Evolutionary conservation across 2,888 invertebrate genomes (phyloP).

Genomic region (Drosophila tripunctata): DNA sequence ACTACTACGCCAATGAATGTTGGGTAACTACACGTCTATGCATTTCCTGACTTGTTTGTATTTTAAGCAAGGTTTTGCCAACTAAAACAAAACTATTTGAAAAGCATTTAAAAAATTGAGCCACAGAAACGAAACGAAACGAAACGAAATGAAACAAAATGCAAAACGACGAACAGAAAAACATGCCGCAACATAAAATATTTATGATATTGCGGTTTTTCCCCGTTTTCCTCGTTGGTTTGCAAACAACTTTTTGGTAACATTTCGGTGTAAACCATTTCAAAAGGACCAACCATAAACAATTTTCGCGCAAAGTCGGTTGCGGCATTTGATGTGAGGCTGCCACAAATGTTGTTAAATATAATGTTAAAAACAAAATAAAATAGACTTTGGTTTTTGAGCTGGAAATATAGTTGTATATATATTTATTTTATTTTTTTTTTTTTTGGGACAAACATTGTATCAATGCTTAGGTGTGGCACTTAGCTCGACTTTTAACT

Average conservation of each 20-base stretch:
- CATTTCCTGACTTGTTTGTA: background rate
- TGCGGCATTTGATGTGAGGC: conserved; percentile 39
- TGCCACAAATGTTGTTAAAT: conserved; percentile 64
- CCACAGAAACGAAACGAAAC: conserved; percentile 40
- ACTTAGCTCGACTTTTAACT: conserved; percentile 31
- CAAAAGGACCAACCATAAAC: conserved; percentile 56
- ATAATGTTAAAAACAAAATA: conserved; percentile 48
- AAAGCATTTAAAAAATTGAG: conserved; percentile 40
- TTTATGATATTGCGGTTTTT: conserved; percentile 71
- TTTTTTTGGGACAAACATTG: conserved; percentile 1
- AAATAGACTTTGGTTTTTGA: conserved; percentile 14
- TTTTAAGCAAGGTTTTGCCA: background rate
- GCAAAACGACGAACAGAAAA: conserved; percentile 37
- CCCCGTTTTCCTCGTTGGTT: conserved; percentile 16
- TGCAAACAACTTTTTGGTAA: conserved; percentile 42
- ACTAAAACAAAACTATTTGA: conserved; percentile 46
- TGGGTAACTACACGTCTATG: background rate
- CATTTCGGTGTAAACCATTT: conserved; percentile 27
- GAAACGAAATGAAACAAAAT: too few relatives aligned
- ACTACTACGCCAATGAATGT: too few relatives aligned
- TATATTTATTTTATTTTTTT: background rate
- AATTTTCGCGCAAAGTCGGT: conserved; percentile 50
- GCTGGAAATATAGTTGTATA: background rate
- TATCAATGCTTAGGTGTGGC: conserved; percentile 14
- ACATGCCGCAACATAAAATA: conserved; percentile 71